Evolutionary conservation across 2,113 vertebrate species (phyloP).

Genomic region (Lonchura striata): DNA sequence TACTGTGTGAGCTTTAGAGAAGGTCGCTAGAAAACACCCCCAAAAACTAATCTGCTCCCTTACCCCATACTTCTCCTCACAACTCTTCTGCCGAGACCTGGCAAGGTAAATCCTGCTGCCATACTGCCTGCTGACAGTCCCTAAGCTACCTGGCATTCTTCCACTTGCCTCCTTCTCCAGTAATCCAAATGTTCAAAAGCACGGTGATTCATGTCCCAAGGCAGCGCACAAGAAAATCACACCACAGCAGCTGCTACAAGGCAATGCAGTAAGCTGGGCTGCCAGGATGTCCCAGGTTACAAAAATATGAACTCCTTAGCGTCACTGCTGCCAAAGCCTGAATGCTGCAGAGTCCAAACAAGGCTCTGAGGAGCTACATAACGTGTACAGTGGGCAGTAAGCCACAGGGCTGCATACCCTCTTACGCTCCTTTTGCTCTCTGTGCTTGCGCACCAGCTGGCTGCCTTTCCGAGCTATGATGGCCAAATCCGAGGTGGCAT

Average conservation of each 20-base stretch:
- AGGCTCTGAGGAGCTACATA: background rate
- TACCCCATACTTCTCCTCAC: background rate
- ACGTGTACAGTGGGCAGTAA: fast-evolving
- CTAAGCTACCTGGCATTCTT: background rate
- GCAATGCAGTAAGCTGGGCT: background rate
- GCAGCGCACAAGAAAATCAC: background rate
- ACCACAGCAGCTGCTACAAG: background rate
- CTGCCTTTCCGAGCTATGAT: slow-evolving; percentile 98
- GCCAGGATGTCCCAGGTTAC: background rate
- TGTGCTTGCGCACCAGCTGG: slow-evolving; percentile 94
- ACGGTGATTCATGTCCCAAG: background rate
- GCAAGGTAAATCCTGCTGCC: background rate
- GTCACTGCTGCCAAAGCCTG: background rate
- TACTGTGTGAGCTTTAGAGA: background rate
- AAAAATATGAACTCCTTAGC: background rate
- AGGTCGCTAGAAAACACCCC: background rate
- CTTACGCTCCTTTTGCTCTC: slow-evolving; percentile 97
- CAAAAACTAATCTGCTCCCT: background rate
- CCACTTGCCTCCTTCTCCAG: background rate
- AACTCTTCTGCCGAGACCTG: background rate
- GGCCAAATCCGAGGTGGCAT: slow-evolving; percentile 94
- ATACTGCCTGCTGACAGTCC: background rate
- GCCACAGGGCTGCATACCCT: slow-evolving; percentile 75
- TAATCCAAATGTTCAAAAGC: background rate
- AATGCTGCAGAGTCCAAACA: background rate